Base-by-base conservation (phyloP, 2,888 invertebrate genomes). In the Eremobia ochroleuca region DNA sequence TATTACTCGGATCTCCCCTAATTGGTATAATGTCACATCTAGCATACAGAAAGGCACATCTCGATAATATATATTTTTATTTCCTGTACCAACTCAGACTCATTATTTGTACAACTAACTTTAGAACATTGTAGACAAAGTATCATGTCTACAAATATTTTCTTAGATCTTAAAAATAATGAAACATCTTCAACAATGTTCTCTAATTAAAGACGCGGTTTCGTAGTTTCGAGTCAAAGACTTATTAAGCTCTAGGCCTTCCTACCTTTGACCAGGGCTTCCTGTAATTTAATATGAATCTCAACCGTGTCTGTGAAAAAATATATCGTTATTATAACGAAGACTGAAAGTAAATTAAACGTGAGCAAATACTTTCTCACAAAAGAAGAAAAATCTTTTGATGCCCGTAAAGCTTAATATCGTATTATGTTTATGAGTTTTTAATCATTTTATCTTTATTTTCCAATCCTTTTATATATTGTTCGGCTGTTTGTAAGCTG, bases 301-400 rank as follows among this genome's bases (percentile, higher is more conserved):
- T 40, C 37, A 40, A 62, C 72, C 73, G 70, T 81, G 72, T 83
- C 84, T 76, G 68, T 76, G 74, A 82, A 79, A 79, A 85, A 88
- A 88, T 81, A 77, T 82, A 25, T 59, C 52, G 25, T 52, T 52
- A 52, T 55, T 55, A 4, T n/a, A 62, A 76, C 11, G 21, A 13
- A 64, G 83, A 82, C 85, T 67, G 77, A 91, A 91, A 91, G 87
- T 88, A 92, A 91, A 93, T 92, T 91, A 89, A 92, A 92, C 89
- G 92, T 90, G 62, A 81, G 46, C 72, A 79, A 88, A 89, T 89
- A 89, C 91, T 90, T 87, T 70, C 75, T 75, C 74, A 77, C 79
- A 88, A 89, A 87, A 83, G 76, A 77, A 65, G 75, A 86, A 73
- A 76, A 81, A 65, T 76, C 78, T 83, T 88, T 90, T 85, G 79